These are phyloP conservation scores for Stercorarius parasiticus DNA, from an alignment of 2,113 vertebrate species.

Conservation along the genomic window DNA sequence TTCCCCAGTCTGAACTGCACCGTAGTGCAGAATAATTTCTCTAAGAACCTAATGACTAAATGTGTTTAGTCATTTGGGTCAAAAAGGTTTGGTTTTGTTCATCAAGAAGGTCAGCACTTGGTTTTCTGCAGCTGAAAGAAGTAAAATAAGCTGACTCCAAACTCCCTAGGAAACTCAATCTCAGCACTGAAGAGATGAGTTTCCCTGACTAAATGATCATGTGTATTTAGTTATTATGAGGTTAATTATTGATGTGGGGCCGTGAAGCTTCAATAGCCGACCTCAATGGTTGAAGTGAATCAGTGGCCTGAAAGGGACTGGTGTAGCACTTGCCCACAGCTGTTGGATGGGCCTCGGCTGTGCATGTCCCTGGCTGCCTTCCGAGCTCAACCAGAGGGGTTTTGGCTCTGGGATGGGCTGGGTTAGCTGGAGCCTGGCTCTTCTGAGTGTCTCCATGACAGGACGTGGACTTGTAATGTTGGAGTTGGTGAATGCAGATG, in stretches of 20 bases:
- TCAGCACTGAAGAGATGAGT: neutral
- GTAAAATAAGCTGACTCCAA: neutral
- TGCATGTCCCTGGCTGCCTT: neutral
- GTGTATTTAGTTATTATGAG: neutral
- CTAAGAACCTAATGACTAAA: neutral
- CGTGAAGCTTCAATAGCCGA: neutral
- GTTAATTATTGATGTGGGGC: neutral
- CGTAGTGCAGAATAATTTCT: too few relatives aligned
- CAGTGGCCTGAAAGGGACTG: neutral
- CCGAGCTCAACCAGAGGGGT: neutral
- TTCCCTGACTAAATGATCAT: neutral
- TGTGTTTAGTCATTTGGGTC: neutral
- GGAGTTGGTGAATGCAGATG: neutral
- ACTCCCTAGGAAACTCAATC: neutral
- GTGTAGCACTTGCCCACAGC: too few relatives aligned
- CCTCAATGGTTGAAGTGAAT: neutral
- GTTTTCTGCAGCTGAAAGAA: neutral
- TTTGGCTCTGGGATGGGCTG: neutral
- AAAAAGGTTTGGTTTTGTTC: neutral
- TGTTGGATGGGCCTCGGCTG: neutral
- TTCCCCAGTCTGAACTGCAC: neutral
- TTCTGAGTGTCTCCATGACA: neutral
- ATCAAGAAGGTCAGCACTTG: neutral
- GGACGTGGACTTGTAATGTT: neutral
- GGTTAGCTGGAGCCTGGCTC: neutral